Conservation (phyloP, 1,140 invertebrate genomes). For the Macrobrachium nipponense region DNA sequence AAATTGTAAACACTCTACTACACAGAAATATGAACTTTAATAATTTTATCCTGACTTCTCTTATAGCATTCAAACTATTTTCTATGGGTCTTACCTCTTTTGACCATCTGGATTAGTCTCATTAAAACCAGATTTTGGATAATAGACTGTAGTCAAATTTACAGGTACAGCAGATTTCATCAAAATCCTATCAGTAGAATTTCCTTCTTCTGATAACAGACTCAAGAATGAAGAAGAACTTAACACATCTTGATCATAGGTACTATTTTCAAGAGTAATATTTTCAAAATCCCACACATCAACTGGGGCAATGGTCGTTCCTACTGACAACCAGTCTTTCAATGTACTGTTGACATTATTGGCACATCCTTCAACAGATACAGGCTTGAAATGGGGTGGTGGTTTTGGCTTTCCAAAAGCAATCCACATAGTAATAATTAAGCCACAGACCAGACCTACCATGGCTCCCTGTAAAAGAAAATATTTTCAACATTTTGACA, state of each 20-base stretch:
- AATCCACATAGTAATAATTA: constrained; percentile 83
- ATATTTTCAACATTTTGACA: neutral
- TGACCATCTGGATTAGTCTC: too few relatives aligned
- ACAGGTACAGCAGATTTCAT: too few relatives aligned
- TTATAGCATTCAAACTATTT: too few relatives aligned
- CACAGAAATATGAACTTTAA: too few relatives aligned
- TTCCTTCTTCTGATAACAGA: too few relatives aligned
- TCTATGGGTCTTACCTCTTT: too few relatives aligned
- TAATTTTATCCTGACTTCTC: too few relatives aligned
- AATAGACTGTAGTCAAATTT: too few relatives aligned
- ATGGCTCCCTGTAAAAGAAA: constrained; percentile 75
- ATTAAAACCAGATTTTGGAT: too few relatives aligned
- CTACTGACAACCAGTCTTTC: constrained; percentile 40
- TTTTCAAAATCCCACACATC: neutral
- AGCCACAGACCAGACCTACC: constrained; percentile 75
- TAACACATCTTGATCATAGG: neutral
- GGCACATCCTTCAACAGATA: constrained; percentile 69
- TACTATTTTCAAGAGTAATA: neutral
- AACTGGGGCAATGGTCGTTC: neutral
- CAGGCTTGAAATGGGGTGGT: constrained; percentile 71
- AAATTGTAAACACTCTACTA: too few relatives aligned
- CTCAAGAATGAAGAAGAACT: neutral
- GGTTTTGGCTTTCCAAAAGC: constrained; percentile 86
- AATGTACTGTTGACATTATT: neutral
- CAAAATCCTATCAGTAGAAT: too few relatives aligned